Evolutionary conservation across 2,888 invertebrate species (phyloP), one percentile per base, ranked within the genome.

Genomic region (Latrodectus hesperus): DNA sequence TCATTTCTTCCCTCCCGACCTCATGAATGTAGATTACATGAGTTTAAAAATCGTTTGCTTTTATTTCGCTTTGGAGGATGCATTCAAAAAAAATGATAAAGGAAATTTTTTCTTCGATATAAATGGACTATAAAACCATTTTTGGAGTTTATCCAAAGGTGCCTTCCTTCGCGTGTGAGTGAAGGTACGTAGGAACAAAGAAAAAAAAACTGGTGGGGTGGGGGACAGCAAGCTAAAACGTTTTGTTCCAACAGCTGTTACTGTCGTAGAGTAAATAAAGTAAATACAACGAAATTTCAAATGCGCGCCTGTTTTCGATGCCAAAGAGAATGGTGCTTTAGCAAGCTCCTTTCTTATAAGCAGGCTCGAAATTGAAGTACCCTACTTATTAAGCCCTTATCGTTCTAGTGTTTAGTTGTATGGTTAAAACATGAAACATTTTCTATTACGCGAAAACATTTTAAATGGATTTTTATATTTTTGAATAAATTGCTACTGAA

Each of bases 221-320:
- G 12, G 60, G 60, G 8, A 14, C 11, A 60, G 60, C 38, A 38
- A 38, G 38, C 38, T 38, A 38, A 38, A 55, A 74, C 22, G 55
- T 26, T 74, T 74, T 74, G 74, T 55, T 60, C 78, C 17, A 78
- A 26, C 78, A 78, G 78, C 78, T 78, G 78, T 53, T 70, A 70
- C 68, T 78, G 78, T 78, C 78, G 14, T 78, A 74, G 53, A 26
- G 74, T 16, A 26, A n/a, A 52, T 11, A 52, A 68, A 78, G 38
- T 78, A 52, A 78, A 78, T 68, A 78, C 53, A 53, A 55, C 6
- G 38, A 55, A 68, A 55, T 78, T 78, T 78, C 22, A 38, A 78
- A 78, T 68, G 70, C 68, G 70, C 55, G 26, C 53, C 26, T 70
- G 72, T 72, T 72, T 72, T 72, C 14, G 52, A 72, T 11, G 60